These are phyloP conservation scores for Blomia tropicalis DNA, from an alignment of 2,888 invertebrate species.

Conservation along the genomic window DNA sequence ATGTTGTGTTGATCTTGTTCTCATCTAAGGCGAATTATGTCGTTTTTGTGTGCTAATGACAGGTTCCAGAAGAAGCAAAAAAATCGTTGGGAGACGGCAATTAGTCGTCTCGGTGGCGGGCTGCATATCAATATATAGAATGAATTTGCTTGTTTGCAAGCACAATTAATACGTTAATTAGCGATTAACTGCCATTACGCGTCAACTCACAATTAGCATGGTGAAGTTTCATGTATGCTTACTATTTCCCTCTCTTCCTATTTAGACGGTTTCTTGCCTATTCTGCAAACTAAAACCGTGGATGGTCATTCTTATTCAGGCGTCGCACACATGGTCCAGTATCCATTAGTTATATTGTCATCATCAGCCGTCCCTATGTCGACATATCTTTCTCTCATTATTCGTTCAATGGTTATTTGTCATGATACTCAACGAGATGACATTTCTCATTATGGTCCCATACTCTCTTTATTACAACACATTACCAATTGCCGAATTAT, in stretches of 20 bases:
- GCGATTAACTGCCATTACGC: background rate
- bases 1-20: too few relatives aligned
- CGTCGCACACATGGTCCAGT: background rate
- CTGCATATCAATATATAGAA: conserved; percentile 4
- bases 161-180: conserved; percentile 10
- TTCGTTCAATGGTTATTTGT: conserved; percentile 12
- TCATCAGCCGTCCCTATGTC: background rate
- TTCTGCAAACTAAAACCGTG: too few relatives aligned
- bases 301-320: background rate
- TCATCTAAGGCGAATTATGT: too few relatives aligned
- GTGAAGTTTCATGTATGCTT: background rate
- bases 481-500: conserved; percentile 10
- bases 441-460: background rate
- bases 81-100: background rate
- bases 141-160: background rate
- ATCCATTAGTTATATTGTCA: conserved; percentile 2
- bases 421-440: conserved; percentile 10
- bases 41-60: too few relatives aligned
- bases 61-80: too few relatives aligned
- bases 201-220: too few relatives aligned
- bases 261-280: background rate
- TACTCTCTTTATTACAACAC: background rate
- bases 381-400: background rate
- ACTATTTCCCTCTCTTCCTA: background rate
- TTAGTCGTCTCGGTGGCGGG: background rate